These are phyloP conservation scores for Schizotus pectinicornis DNA, from an alignment of 2,888 invertebrate species.

Conservation along the genomic window DNA sequence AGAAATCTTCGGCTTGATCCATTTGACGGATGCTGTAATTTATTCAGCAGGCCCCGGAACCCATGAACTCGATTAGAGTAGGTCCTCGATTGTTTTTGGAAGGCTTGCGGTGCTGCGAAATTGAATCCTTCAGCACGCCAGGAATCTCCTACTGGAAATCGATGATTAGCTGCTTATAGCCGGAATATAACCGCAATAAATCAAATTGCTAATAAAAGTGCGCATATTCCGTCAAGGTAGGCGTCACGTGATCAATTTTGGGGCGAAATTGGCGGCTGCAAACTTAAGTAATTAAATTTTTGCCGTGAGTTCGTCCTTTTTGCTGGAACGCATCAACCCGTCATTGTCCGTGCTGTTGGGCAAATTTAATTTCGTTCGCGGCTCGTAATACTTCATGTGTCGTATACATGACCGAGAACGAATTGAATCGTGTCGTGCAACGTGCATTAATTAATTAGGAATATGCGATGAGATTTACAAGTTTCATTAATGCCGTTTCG, in stretches of 20 bases:
- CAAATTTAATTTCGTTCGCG: slow-evolving; percentile 31
- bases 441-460: slow-evolving; percentile 31
- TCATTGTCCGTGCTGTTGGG: slow-evolving; percentile 26
- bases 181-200: too few species aligned
- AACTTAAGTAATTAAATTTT: slow-evolving; percentile 32
- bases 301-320: slow-evolving; percentile 26
- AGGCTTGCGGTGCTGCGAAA: too few species aligned
- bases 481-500: slow-evolving; percentile 8
- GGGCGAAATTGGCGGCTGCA: slow-evolving; percentile 16
- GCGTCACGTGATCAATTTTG: slow-evolving; percentile 12
- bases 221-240: too few species aligned
- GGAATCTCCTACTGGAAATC: too few species aligned
- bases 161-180: too few species aligned
- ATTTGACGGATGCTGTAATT: too few species aligned
- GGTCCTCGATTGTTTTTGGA: too few species aligned
- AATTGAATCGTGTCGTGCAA: slow-evolving; percentile 27
- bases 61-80: too few species aligned
- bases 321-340: slow-evolving; percentile 18
- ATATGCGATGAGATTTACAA: slow-evolving; percentile 24
- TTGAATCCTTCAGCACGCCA: too few species aligned
- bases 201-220: too few species aligned
- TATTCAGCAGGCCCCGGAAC: too few species aligned
- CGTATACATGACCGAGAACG: slow-evolving; percentile 31
- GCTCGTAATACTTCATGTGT: slow-evolving; percentile 30
- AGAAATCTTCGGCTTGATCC: too few species aligned